Percentiles rank a stretch among this genome's conserved stretches.
Conservation (phyloP, 2,113 vertebrate genomes). For the Hyaena hyaena region DNA sequence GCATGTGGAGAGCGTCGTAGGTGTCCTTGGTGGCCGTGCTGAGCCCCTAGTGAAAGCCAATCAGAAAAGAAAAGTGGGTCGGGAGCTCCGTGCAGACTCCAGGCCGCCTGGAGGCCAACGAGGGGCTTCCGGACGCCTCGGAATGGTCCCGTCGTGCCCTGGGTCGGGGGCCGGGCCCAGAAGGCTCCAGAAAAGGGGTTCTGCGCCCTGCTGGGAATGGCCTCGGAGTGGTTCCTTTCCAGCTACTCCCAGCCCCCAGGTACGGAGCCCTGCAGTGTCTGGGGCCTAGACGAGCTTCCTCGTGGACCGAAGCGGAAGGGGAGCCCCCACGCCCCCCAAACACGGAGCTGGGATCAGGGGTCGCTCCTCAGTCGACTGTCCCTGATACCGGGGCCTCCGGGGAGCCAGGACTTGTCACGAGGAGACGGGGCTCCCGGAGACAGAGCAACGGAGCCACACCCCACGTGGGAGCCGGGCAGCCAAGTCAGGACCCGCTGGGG, state of each 20-base stretch:
- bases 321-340: too few relatives aligned
- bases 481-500: neutral
- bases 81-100: accelerated
- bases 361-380: neutral
- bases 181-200: neutral
- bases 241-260: neutral
- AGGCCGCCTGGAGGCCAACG: neutral
- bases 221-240: neutral
- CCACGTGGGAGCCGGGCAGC: too few relatives aligned
- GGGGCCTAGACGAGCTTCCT: neutral
- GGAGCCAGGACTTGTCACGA: neutral
- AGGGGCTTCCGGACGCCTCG: accelerated
- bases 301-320: neutral
- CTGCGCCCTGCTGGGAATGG: neutral
- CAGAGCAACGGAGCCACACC: neutral
- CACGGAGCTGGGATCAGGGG: neutral
- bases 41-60: conserved; percentile 88
- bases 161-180: neutral
- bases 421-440: neutral
- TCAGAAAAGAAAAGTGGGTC: neutral
- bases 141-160: accelerated
- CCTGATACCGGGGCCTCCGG: neutral
- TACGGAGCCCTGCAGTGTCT: accelerated
- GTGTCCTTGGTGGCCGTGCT: conserved; percentile 92
- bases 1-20: conserved; percentile 93